Evolutionary conservation across 2,888 invertebrate species (phyloP), one percentile per base, ranked within the genome.

Genomic region (Nomada flava): DNA sequence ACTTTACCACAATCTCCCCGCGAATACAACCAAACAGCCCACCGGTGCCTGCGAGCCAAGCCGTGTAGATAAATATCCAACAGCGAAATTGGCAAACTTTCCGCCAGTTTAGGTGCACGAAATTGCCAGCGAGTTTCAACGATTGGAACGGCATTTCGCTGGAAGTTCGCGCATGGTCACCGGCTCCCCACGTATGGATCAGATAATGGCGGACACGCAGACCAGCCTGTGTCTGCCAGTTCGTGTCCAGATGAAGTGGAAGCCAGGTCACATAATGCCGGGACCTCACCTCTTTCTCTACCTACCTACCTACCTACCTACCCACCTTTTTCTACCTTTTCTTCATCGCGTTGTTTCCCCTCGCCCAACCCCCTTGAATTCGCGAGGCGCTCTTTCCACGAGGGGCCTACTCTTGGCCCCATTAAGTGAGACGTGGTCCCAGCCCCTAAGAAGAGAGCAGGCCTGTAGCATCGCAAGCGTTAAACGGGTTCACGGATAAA

Each of bases 221-320:
- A 23, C 23, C 74, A 57, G 47, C 52, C 78, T 79, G 76, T 67
- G 82, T 85, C 83, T 82, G 75, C 85, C 80, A 79, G 82, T 73
- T 85, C 86, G 86, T 84, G 87, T 89, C 85, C 86, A 75, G 84
- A 90, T 88, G 87, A 90, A 86, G 86, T 81, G 86, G 76, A 77
- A 71, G 84, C 73, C 79, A 29, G 79, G 57, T 88, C 87, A 70
- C 81, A 86, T 84, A 79, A 84, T 76, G 71, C 65, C 2, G 42
- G 70, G 53, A 69, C 60, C 70, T 57, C 55, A 18, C 57, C 63
- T 76, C 53, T 70, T 55, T 68, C 11, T 47, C 4, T 62, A 9
- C 60, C 65, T 44, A 18, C 52, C 64, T 47, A 18, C 52, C 64
- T 47, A 67, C 47, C 65, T 50, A 23, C n/a, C 42, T 44, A 50